Percentiles rank a stretch among this genome's conserved stretches.
These are phyloP conservation scores for Nasonia oneida DNA, from an alignment of 2,888 invertebrate species.

Conservation along the genomic window DNA sequence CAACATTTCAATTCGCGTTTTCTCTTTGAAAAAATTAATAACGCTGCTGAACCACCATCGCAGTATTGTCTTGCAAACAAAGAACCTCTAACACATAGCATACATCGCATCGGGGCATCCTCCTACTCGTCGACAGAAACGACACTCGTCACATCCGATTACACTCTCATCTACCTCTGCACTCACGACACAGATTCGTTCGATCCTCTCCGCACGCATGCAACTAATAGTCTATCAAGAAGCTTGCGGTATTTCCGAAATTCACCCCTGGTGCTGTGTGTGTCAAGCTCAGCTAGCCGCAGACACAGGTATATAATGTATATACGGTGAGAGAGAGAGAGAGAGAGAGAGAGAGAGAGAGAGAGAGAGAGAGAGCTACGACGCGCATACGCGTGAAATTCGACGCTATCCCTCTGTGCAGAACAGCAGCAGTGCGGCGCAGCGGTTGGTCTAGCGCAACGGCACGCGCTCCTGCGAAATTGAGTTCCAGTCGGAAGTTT, in stretches of 20 bases:
- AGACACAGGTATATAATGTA: too few relatives aligned
- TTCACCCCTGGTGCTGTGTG: too few relatives aligned
- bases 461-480: background rate
- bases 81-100: too few relatives aligned
- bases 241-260: too few relatives aligned
- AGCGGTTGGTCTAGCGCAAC: background rate
- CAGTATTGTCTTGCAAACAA: too few relatives aligned
- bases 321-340: too few relatives aligned
- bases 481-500: conserved; percentile 42
- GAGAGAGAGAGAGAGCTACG: background rate
- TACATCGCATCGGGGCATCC: background rate
- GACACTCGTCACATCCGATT: background rate
- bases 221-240: too few relatives aligned
- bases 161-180: background rate
- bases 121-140: background rate
- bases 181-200: background rate
- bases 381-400: background rate
- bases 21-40: too few relatives aligned
- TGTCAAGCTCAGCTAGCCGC: too few relatives aligned
- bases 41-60: too few relatives aligned
- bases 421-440: background rate
- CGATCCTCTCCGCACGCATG: background rate
- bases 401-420: background rate
- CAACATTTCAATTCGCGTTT: too few relatives aligned
- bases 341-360: too few relatives aligned